Base-by-base conservation (phyloP, 1,140 invertebrate genomes). In the Apis dorsata region DNA sequence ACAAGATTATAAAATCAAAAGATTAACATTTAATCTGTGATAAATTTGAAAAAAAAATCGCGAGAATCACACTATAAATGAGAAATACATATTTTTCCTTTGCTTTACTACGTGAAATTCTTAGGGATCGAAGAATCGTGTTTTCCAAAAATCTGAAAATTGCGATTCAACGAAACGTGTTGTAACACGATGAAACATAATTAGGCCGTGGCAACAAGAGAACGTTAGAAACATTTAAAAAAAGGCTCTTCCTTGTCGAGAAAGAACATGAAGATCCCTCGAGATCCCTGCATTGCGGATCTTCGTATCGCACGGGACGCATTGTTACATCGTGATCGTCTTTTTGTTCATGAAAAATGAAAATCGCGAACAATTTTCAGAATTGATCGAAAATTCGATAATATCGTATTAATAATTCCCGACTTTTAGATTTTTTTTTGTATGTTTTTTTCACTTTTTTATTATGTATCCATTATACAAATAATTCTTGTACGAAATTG, bases 271-370 rank as follows among this genome's bases (percentile, higher is more conserved):
- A 72, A 79, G 75, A 83, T 83, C 75, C 75, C 81, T 83, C 75
- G 51, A 83, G 75, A 83, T 71, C 68, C 55, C 81, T 83, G 81
- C 81, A 83, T 79, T 83, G 81, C 81, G 75, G 81, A 82, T 51
- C 74, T 60, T 53, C 44, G 28, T 44, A 76, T 68, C 73, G 15
- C 28, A n/a, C n/a, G 66, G 59, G 24, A 44, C 73, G 28, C 60
- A 13, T 79, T 49, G 21, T 63, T 49, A 53, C 55, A 79, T 44
- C 53, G 62, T 13, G 9, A 73, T 59, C 24, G 24, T 24, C 68
- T 53, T 12, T 44, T 68, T 19, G n/a, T 0, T 19, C 2, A 21
- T 21, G 12, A 10, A 28, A 53, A 53, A 79, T 21, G 12, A 28
- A 57, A 12, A 71, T 60, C 53, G 65, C 55, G 21, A 12, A 44